These are phyloP conservation scores for Fissipunctia ypsillon DNA, from an alignment of 2,888 invertebrate species.

Conservation along the genomic window DNA sequence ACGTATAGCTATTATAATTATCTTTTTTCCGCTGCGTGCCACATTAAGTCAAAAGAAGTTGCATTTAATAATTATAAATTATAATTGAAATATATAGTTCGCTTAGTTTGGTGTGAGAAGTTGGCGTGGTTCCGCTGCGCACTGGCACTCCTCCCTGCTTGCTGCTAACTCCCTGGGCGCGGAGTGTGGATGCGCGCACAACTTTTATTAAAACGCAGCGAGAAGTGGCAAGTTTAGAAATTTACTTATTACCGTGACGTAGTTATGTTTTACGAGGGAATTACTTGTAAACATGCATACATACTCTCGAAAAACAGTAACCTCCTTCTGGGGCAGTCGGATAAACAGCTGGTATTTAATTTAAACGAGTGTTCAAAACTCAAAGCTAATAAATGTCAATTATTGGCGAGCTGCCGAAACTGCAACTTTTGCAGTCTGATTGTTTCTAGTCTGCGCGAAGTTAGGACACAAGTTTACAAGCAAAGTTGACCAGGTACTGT, in stretches of 20 bases:
- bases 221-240: slow-evolving; percentile 69
- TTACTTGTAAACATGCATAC: slow-evolving; percentile 26
- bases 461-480: slow-evolving; percentile 72
- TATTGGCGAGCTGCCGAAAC: slow-evolving; percentile 64
- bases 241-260: slow-evolving; percentile 62
- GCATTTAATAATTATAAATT: slow-evolving; percentile 60
- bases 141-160: slow-evolving; percentile 46
- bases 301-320: too few relatives aligned
- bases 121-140: slow-evolving; percentile 64
- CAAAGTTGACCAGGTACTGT: slow-evolving; percentile 76
- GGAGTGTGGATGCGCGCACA: slow-evolving; percentile 71
- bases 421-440: slow-evolving; percentile 65
- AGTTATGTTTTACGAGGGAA: slow-evolving; percentile 42
- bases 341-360: slow-evolving; percentile 7
- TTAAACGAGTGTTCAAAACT: slow-evolving; percentile 50
- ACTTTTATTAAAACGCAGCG: slow-evolving; percentile 76
- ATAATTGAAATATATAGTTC: slow-evolving; percentile 71
- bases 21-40: slow-evolving; percentile 18
- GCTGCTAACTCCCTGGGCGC: slow-evolving; percentile 67
- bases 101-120: slow-evolving; percentile 69
- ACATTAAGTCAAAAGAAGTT: slow-evolving; percentile 50
- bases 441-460: slow-evolving; percentile 63
- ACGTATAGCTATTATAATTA: background rate
- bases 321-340: too few relatives aligned
- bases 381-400: slow-evolving; percentile 28